Evolutionary conservation across 2,113 vertebrate genomes (phyloP).

Genomic region (Sinocyclocheilus maitianheensis): DNA sequence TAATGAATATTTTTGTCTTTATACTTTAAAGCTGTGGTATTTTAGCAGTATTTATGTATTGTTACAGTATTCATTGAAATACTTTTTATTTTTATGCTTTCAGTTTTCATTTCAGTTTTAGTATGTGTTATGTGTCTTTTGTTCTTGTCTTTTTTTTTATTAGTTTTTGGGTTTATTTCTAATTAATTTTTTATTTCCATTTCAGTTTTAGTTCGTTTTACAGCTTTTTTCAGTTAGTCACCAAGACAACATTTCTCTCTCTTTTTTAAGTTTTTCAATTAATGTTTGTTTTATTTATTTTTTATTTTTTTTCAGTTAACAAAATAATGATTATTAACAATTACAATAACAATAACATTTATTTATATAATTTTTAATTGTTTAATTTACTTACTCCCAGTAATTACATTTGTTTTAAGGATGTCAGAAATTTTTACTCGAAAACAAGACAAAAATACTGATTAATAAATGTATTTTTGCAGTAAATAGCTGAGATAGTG

Average conservation of each 20-base stretch:
- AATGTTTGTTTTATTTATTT: not conserved
- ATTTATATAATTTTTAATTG: not conserved
- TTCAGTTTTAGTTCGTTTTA: not conserved
- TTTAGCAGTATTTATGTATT: too few relatives aligned
- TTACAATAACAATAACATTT: not conserved
- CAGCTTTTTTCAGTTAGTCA: too few relatives aligned
- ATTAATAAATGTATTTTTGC: not conserved
- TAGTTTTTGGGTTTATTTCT: not conserved
- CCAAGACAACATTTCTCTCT: too few relatives aligned
- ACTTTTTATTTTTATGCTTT: not conserved
- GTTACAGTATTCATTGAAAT: not conserved
- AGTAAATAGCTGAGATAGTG: not conserved
- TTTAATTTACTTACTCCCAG: not conserved
- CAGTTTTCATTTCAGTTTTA: not conserved
- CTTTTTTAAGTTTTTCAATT: not conserved
- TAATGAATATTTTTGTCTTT: not conserved
- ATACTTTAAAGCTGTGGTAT: not conserved
- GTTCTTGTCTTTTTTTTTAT: too few relatives aligned
- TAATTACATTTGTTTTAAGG: not conserved
- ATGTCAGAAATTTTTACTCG: not conserved
- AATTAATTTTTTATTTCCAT: not conserved
- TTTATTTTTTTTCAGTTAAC: not conserved
- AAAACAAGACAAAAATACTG: conserved; percentile 1
- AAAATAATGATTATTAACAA: not conserved
- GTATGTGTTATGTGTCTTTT: not conserved